Conservation (phyloP, 2,888 invertebrate genomes). For the Mechanitis messenoides region DNA sequence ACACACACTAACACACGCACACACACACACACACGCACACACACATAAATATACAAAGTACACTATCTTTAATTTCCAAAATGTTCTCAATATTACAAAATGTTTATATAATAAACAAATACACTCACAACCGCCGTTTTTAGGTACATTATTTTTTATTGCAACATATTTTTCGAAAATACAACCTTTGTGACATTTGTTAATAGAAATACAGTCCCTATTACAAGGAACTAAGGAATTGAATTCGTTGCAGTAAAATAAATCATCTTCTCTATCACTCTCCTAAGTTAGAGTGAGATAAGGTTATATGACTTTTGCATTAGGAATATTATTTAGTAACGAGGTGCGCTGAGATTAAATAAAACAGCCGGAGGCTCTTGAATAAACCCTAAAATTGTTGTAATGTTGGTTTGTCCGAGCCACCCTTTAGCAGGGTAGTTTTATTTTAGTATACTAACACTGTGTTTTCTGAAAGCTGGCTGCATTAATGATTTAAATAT, state of each 20-base stretch:
- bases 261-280: background rate
- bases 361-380: too few species aligned
- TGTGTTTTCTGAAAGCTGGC: too few species aligned
- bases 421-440: too few species aligned
- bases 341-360: background rate
- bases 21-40: too few species aligned
- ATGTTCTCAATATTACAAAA: background rate
- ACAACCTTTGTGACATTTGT: background rate
- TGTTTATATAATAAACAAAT: background rate
- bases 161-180: too few species aligned
- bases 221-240: background rate
- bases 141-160: background rate
- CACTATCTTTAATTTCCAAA: background rate
- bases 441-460: too few species aligned
- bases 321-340: constrained; percentile 3
- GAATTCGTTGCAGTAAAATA: background rate
- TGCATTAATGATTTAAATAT: too few species aligned
- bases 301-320: background rate
- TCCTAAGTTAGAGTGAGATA: background rate
- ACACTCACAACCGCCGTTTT: background rate
- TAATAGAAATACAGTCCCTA: background rate
- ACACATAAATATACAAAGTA: background rate
- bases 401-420: too few species aligned
- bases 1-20: too few species aligned
- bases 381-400: too few species aligned